Evolutionary conservation across 2,113 vertebrate genomes (phyloP), one percentile per base, ranked within the genome.

Genomic region (Pica pica): DNA sequence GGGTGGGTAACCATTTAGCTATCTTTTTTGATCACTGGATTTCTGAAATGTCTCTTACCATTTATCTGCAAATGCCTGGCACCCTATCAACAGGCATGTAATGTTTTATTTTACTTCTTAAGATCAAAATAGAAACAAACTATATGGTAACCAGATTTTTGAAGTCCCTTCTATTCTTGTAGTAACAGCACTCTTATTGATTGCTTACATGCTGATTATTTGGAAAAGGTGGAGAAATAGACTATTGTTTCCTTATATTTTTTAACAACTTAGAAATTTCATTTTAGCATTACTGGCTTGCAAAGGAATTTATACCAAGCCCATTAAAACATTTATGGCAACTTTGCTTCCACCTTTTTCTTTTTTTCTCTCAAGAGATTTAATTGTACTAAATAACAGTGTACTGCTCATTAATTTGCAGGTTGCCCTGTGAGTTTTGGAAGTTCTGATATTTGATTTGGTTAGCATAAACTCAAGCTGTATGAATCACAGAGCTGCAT

Each of bases 1-100:
- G 14, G 0, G 7, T 1, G 10, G 27, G 3, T 69, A 61, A 5
- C 6, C 1, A 47, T 60, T 83, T 67, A 47, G 4, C 1, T 49
- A 14, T 56, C 13, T 46, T 60, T 92, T 93, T 83, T 55, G 55
- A 42, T 47, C 0, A 2, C 1, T 55, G 7, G 6, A 26, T 84
- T 87, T 84, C 64, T 64, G 46, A 92, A 70, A 56, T 4, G 12
- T 18, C 26, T 81, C 11, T 49, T 15, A n/a, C 6, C 2, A 6
- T 60, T 37, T 33, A 21, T 18, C 16, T 75, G 19, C 26, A 50
- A 55, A 65, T 70, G 28, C n/a, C 24, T 55, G 18, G 8, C 30
- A 73, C 13, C 11, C 24, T 75, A 50, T 56, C n/a, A 88, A 86
- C 3, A 31, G 16, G 6, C 4, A 28, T 15, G 28, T 35, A 46